Percentiles rank a stretch among this genome's conserved stretches.
Conservation (phyloP, 2,888 invertebrate genomes). For the Lacanobia wlatinum region DNA sequence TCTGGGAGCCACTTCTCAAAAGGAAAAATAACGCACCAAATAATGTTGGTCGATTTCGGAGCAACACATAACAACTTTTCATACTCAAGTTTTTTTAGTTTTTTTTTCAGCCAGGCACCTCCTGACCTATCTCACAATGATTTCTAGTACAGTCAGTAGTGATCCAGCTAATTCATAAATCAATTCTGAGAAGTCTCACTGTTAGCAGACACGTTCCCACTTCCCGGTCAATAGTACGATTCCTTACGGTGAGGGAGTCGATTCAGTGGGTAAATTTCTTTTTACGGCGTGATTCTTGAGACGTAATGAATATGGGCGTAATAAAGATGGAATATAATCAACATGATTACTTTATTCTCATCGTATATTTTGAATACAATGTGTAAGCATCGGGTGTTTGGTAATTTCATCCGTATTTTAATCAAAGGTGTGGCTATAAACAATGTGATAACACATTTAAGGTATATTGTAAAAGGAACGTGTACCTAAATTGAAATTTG, state of each 20-base stretch:
- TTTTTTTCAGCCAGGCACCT: too few relatives aligned
- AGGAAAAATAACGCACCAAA: not conserved
- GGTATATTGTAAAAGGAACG: conserved; percentile 49
- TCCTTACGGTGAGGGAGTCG: conserved; percentile 12
- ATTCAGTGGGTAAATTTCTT: conserved; percentile 27
- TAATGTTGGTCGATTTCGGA: not conserved
- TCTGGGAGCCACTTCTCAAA: not conserved
- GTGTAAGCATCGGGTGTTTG: conserved; percentile 59
- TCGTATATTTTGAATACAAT: conserved; percentile 64
- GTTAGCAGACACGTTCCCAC: not conserved
- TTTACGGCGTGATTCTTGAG: conserved; percentile 42
- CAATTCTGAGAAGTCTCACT: not conserved
- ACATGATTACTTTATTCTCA: conserved; percentile 61
- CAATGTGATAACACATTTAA: conserved; percentile 60
- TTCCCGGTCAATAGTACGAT: not conserved
- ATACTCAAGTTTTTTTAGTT: not conserved
- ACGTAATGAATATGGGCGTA: conserved; percentile 52
- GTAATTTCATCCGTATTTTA: conserved; percentile 66
- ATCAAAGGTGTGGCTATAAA: conserved; percentile 65
- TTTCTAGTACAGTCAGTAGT: not conserved
- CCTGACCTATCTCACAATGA: not conserved
- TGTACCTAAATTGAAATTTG: conserved; percentile 56
- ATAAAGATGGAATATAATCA: conserved; percentile 60
- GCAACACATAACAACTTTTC: not conserved
- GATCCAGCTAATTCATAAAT: not conserved